Percentiles rank a stretch among this genome's conserved stretches.
Evolutionary conservation across 1,140 invertebrate species (phyloP).

Genomic region (Tetraneura akinire): DNA sequence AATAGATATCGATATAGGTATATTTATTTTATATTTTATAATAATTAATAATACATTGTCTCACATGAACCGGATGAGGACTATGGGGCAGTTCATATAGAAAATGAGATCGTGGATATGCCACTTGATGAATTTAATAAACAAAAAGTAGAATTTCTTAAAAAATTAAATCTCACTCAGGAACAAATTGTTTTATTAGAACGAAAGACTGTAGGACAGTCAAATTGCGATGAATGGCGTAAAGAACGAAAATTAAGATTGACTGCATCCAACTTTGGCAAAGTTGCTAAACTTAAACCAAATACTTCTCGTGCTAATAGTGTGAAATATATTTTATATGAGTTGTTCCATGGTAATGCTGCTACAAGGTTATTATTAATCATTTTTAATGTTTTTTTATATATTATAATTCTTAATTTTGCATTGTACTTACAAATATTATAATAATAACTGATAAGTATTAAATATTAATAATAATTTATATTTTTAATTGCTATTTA

Average conservation of each 20-base stretch:
- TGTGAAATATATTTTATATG: slow-evolving; percentile 7
- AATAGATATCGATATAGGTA: too few relatives aligned
- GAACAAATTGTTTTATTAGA: not conserved
- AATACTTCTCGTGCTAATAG: slow-evolving; percentile 5
- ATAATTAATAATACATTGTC: too few relatives aligned
- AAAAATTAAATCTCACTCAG: not conserved
- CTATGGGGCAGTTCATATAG: not conserved
- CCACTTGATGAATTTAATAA: not conserved
- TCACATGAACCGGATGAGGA: not conserved
- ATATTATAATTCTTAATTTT: not conserved
- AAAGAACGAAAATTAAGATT: slow-evolving; percentile 13
- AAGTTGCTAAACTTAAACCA: not conserved
- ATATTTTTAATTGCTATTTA: not conserved
- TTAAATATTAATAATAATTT: too few relatives aligned
- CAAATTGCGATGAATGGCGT: not conserved
- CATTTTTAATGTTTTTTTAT: not conserved
- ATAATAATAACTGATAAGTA: too few relatives aligned
- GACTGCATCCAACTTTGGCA: not conserved
- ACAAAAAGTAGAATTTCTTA: not conserved
- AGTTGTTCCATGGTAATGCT: not conserved
- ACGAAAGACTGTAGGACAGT: not conserved
- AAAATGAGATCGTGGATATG: not conserved
- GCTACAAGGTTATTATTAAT: not conserved
- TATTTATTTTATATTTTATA: too few relatives aligned
- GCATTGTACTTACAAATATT: too few relatives aligned